A percentile compares a stretch with the other conserved stretches of the same genome.
These are phyloP conservation scores for Mungos mungo DNA, from an alignment of 2,113 vertebrate genomes.

Conservation along the genomic window DNA sequence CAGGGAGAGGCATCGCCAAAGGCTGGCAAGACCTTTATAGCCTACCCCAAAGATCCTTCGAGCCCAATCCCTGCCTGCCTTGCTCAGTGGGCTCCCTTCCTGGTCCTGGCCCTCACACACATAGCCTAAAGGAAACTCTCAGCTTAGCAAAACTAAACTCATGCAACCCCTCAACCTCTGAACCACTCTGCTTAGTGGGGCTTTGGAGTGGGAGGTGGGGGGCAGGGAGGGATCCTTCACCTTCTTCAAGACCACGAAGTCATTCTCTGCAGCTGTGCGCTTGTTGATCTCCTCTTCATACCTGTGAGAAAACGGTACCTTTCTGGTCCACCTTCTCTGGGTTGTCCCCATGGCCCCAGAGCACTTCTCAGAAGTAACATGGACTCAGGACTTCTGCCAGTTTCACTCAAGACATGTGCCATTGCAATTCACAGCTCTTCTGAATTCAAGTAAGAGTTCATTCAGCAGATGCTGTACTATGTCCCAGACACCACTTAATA, in stretches of 20 bases:
- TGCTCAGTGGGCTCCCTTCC: neutral
- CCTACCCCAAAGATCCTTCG: neutral
- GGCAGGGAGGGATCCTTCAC: conserved; percentile 65
- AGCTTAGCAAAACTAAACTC: neutral
- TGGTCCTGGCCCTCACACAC: neutral
- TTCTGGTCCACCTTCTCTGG: neutral
- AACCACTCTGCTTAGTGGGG: no score
- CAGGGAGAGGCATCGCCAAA: neutral
- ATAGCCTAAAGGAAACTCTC: neutral
- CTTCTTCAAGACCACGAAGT: conserved; percentile 92
- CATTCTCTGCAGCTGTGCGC: conserved; percentile 87
- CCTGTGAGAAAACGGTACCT: conserved; percentile 74
- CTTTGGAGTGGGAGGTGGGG: no score
- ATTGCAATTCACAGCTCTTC: no score
- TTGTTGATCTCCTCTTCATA: conserved; percentile 93
- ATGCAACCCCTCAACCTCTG: neutral
- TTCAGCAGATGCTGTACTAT: neutral
- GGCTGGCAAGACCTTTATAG: neutral
- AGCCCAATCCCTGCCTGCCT: no score
- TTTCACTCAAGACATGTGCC: neutral
- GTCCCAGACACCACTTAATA: neutral
- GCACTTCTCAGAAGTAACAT: neutral
- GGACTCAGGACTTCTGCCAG: neutral
- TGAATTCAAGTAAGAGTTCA: neutral
- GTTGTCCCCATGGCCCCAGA: neutral